Evolutionary conservation across 2,113 vertebrate genomes (phyloP).

Genomic region (Rhineura floridana): DNA sequence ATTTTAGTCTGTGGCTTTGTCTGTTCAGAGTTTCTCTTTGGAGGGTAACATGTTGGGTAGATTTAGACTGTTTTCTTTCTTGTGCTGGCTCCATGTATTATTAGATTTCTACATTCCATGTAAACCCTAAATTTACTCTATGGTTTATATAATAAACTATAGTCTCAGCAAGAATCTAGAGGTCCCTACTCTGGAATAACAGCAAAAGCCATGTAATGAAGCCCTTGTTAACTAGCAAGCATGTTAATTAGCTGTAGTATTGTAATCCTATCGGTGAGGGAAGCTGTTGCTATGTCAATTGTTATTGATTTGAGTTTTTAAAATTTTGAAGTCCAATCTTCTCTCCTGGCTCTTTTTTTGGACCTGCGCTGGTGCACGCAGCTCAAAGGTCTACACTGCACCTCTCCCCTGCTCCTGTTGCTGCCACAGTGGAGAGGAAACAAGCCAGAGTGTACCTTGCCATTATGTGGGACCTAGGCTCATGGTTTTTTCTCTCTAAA

Average conservation of each 20-base stretch:
- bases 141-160: neutral
- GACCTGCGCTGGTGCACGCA: neutral
- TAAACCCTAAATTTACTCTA: constrained; percentile 29
- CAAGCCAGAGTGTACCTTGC: no score
- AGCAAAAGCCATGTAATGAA: neutral
- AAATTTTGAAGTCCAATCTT: neutral
- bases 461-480: no score
- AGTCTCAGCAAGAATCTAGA: neutral
- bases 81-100: neutral
- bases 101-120: constrained; percentile 18
- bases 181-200: neutral
- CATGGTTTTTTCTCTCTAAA: no score
- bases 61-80: neutral
- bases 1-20: neutral
- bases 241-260: accelerated
- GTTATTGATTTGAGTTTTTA: neutral
- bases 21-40: neutral
- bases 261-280: neutral
- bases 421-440: no score
- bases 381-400: no score
- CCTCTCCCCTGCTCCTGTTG: neutral
- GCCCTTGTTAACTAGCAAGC: neutral
- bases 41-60: neutral
- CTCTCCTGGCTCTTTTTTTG: neutral
- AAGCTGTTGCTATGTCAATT: neutral